phyloP scores from a whole-genome alignment of 64 coral and sea anemone species.

The Exaiptasia diaphana region DNA sequence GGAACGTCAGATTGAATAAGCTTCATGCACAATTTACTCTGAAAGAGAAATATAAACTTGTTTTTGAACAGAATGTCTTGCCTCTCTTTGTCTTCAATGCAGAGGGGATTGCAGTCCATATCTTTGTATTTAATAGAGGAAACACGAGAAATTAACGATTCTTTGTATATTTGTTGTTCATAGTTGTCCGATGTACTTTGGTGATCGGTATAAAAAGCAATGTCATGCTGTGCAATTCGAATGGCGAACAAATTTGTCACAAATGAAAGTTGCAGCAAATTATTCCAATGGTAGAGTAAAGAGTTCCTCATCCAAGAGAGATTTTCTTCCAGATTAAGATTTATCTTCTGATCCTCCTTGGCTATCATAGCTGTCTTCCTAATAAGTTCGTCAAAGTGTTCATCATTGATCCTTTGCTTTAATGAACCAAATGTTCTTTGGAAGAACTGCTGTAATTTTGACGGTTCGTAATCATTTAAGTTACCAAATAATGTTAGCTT shows the following conservation, averaged over 20 bases:
- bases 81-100: not conserved
- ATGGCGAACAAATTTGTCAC: constrained; percentile 2
- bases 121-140: no score
- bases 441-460: no score
- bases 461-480: no score
- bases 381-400: not conserved
- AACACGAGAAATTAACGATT: no score
- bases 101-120: no score
- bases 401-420: not conserved
- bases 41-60: not conserved
- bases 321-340: not conserved
- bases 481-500: no score
- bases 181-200: no score
- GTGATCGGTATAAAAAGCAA: no score
- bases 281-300: not conserved
- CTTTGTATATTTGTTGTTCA: no score
- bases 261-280: not conserved
- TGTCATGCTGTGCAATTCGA: not conserved
- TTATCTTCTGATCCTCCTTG: no score
- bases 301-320: not conserved
- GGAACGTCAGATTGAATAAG: constrained; percentile 1
- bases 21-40: not conserved
- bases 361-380: not conserved
- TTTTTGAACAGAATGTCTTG: not conserved
- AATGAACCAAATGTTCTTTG: not conserved